Conservation (phyloP, 1,140 invertebrate species). For the Bombus consobrinus region DNA sequence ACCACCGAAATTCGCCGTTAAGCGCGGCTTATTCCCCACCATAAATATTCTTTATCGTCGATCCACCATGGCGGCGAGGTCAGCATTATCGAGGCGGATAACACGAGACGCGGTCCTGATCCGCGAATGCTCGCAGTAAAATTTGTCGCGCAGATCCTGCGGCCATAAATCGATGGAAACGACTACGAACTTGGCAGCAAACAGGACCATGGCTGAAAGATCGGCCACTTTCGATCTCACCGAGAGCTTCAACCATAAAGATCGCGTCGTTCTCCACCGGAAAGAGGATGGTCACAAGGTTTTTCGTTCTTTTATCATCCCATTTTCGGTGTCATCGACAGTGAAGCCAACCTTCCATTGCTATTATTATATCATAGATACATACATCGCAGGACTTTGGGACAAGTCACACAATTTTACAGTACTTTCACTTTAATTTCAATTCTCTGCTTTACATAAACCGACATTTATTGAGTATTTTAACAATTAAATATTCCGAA, state of each 20-base stretch:
- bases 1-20: conserved; percentile 33
- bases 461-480: too few relatives aligned
- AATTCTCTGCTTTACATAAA: too few relatives aligned
- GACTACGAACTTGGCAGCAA: conserved; percentile 25
- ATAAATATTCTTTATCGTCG: conserved; percentile 50
- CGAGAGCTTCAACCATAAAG: conserved; percentile 34
- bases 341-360: background rate
- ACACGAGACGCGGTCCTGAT: conserved; percentile 16
- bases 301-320: background rate
- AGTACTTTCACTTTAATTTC: too few relatives aligned
- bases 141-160: conserved; percentile 66
- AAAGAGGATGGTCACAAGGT: background rate
- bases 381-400: too few relatives aligned
- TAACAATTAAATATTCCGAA: too few relatives aligned
- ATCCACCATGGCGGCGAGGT: background rate
- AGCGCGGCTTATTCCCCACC: conserved; percentile 35
- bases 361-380: too few relatives aligned
- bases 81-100: conserved; percentile 19
- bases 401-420: too few relatives aligned
- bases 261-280: too few relatives aligned
- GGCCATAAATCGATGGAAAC: conserved; percentile 63
- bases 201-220: conserved; percentile 32
- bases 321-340: background rate
- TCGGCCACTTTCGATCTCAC: conserved; percentile 54
- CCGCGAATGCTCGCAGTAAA: conserved; percentile 61